Evolutionary conservation across 1,140 invertebrate genomes (phyloP), one percentile per base, ranked within the genome.

Genomic region (Limonius californicus): DNA sequence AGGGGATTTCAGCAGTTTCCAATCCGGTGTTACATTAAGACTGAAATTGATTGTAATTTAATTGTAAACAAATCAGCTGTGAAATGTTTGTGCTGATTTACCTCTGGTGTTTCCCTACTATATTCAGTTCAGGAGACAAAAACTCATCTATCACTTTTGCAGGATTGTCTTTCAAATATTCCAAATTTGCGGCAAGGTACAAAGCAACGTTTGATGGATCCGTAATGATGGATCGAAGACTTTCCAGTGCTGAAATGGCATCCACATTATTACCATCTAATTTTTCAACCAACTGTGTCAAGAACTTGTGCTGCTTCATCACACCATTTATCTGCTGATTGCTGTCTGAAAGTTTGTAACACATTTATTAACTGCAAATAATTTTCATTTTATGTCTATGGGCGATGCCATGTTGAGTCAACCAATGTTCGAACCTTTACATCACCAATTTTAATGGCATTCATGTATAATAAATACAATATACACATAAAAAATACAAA

Each of bases 271-370:
- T 27, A 6, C 1, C 12, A 14, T 83, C 76, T 2, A 78, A 76
- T 1, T 84, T 82, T 50, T 84, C 79, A 0, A 88, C 65, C 0
- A 93, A 63, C 21, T 85, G 79, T 11, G 81, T 85, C 4, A 95
- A 79, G 73, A 95, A 94, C 54, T 84, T 85, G 43, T 89, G 85
- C 70, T 95, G 92, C 0, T 86, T 79, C 9, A 94, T 72, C 61
- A 92, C 82, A 56, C 85, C 87, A 47, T 81, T 82, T 54, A 83
- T 79, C 69, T 85, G 84, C 61, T 86, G 76, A 74, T 94, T 95
- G 68, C 85, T 90, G 59, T 90, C 89, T 85, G 77, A 54, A 73
- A 79, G 27, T 32, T n/a, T n/a, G n/a, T 27, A 27, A 4, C 9
- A 27, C 23, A 4, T 27, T 27, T 27, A 27, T 27, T 4, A 27